phyloP scores from a whole-genome alignment of 2,888 invertebrate genomes.

The Mesopsocus fuscifrons region DNA sequence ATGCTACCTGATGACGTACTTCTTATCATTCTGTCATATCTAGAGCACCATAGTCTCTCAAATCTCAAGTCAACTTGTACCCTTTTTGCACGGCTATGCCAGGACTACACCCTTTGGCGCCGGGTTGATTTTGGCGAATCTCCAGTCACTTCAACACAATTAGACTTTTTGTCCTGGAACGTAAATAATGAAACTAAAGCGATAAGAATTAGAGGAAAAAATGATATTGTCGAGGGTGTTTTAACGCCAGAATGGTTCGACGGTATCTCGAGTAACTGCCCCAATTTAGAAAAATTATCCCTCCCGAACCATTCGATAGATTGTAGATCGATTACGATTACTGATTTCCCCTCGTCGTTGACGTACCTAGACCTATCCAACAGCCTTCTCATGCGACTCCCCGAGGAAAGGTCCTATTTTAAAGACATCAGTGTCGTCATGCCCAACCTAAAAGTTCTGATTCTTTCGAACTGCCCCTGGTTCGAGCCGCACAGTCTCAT shows the following conservation, averaged over 20 bases:
- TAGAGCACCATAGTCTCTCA: slow-evolving; percentile 3
- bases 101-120: slow-evolving; percentile 3
- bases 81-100: neutral
- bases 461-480: slow-evolving; percentile 55
- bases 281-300: neutral
- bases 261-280: neutral
- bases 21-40: slow-evolving; percentile 6
- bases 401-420: slow-evolving; percentile 30
- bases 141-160: neutral
- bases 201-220: neutral
- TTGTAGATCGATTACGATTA: neutral
- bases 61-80: slow-evolving; percentile 1
- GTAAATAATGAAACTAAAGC: slow-evolving; percentile 5
- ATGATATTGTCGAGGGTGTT: neutral
- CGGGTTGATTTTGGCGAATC: neutral
- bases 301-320: slow-evolving; percentile 5
- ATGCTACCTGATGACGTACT: slow-evolving; percentile 4
- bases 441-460: slow-evolving; percentile 35
- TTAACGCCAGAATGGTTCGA: neutral
- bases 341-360: neutral
- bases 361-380: slow-evolving; percentile 1
- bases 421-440: slow-evolving; percentile 32
- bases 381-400: slow-evolving; percentile 22
- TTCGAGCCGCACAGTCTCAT: slow-evolving; percentile 51
- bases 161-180: neutral